A percentile compares a stretch with the other conserved stretches of the same genome.
Evolutionary conservation across 2,797 vertebrate genomes (phyloP).

Genomic region (Brachyrhaphis roseni): DNA sequence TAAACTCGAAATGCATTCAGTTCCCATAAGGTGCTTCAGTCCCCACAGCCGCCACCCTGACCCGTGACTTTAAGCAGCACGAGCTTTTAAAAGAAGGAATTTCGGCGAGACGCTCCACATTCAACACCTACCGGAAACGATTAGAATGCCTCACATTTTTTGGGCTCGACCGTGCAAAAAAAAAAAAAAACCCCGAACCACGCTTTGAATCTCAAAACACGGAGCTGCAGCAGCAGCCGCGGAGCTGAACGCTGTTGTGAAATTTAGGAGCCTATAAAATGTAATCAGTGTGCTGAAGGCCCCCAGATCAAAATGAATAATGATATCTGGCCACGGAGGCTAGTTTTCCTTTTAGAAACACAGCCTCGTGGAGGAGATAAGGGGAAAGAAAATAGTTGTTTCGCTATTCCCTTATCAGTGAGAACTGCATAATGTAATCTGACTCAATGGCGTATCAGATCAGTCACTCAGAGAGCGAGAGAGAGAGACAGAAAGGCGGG

Average conservation of each 20-base stretch:
- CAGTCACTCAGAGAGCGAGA: constrained; percentile 64
- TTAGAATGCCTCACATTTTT: constrained; percentile 47
- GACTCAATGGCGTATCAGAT: constrained; percentile 75
- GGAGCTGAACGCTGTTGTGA: constrained; percentile 45
- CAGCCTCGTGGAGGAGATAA: constrained; percentile 74
- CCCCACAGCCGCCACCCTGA: constrained; percentile 36
- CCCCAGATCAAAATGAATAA: constrained; percentile 75
- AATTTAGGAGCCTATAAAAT: constrained; percentile 61
- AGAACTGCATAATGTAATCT: constrained; percentile 79
- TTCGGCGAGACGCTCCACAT: constrained; percentile 70
- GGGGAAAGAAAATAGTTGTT: constrained; percentile 78
- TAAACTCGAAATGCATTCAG: constrained; percentile 24
- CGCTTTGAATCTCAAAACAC: constrained; percentile 29
- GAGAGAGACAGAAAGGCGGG: constrained; percentile 2
- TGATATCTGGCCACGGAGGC: constrained; percentile 67
- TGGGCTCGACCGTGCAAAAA: constrained; percentile 12
- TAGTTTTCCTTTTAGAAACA: constrained; percentile 75
- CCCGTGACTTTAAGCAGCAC: constrained; percentile 48
- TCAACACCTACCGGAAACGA: constrained; percentile 70
- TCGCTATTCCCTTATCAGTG: constrained; percentile 73
- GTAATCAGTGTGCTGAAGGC: constrained; percentile 65
- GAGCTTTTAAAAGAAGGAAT: constrained; percentile 62
- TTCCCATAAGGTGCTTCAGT: constrained; percentile 29
- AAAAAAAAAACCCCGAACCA: constrained; percentile 19
- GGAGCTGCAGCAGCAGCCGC: constrained; percentile 3